Base-by-base conservation (phyloP, 2,113 vertebrate species). In the Empidonax alnorum region DNA sequence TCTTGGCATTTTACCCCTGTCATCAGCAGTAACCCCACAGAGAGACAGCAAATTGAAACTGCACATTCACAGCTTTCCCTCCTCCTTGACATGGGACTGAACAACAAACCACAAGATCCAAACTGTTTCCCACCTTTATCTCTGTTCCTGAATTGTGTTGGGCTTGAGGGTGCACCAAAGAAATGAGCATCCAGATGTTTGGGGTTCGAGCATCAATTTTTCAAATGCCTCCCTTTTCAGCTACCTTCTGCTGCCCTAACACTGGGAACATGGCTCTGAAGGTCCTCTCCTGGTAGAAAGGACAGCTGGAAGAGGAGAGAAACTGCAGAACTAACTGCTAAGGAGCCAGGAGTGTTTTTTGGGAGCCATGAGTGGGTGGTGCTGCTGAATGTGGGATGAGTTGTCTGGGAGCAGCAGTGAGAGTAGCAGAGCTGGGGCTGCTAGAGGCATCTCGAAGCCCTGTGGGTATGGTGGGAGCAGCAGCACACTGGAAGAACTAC, bases 1-100 rank as follows among this genome's bases (percentile, higher is more conserved):
- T 87, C 69, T 83, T 79, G 76, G 83, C 39, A 59, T 95, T 93
- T 96, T 77, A 88, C 72, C 86, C 84, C 78, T 65, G 16, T 66
- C 90, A 93, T 75, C 82, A 89, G 41, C 53, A 76, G 41, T 39
- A 85, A 85, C 71, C 78, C 82, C 71, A n/a, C 33, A 12, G 75
- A 86, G 79, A 93, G 61, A 16, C 2, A 66, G 65, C 27, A 80
- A 80, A 86, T 58, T 85, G 63, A 93, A 93, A 83, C 47, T 58
- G 52, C 90, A 76, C 16, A 1, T 52, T 37, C 72, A 74, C 46
- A 79, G 41, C 37, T 65, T 85, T 81, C 30, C 63, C 31, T 86
- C 63, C 31, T 68, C 66, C 90, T 74, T 55, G 33, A 69, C 21
- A n/a, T 4, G 14, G 76, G 81, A 59, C 39, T 62, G 67, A 92